Conservation (phyloP, 53 echinoderm and acorn worm species). For the Henricia sp. region DNA sequence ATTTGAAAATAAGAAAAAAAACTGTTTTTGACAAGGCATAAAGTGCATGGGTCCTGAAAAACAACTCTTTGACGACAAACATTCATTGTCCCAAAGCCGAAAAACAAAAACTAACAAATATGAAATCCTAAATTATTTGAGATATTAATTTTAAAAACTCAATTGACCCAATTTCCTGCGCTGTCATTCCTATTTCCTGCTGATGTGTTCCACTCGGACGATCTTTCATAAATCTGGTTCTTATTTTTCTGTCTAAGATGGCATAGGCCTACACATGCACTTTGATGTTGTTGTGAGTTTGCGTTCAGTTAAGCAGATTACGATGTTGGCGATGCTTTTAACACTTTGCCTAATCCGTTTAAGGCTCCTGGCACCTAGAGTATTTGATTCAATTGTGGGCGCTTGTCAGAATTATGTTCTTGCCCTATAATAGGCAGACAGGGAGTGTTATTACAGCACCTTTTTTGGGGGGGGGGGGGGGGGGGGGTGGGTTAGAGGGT, state of each 20-base stretch:
- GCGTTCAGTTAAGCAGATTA: slow-evolving; percentile 35
- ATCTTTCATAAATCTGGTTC: background rate
- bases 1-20: too few species aligned
- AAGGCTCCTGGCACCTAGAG: background rate
- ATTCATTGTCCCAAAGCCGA: background rate
- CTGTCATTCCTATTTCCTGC: slow-evolving; percentile 20
- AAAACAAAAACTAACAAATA: background rate
- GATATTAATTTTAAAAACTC: background rate
- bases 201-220: slow-evolving; percentile 1
- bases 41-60: background rate
- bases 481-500: too few species aligned
- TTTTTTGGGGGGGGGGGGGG: too few species aligned
- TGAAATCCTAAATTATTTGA: background rate
- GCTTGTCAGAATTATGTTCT: slow-evolving; percentile 58
- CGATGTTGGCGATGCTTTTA: slow-evolving; percentile 35
- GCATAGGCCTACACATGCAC: too few species aligned
- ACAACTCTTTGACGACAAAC: background rate
- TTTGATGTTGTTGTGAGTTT: background rate
- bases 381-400: slow-evolving; percentile 40
- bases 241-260: background rate
- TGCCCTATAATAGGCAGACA: slow-evolving; percentile 47
- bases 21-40: background rate
- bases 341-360: slow-evolving; percentile 56
- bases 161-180: slow-evolving; percentile 38
- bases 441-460: too few species aligned